Base-by-base conservation (phyloP, 1,140 invertebrate species). In the Pogonus chalceus region DNA sequence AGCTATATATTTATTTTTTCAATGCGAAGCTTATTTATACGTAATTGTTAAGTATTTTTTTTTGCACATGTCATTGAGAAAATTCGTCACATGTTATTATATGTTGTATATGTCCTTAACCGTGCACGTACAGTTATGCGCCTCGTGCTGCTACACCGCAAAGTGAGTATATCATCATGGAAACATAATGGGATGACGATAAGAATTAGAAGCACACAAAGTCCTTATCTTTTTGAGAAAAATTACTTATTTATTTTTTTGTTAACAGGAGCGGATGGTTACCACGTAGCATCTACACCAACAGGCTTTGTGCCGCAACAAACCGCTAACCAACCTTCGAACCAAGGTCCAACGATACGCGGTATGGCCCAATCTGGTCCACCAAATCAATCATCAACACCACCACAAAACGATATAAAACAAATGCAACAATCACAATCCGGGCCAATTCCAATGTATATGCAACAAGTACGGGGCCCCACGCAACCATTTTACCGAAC, bases 341-440 rank as follows among this genome's bases (percentile, higher is more conserved):
- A 60, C 39, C 65, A 65, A 56, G 66, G 61, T 48, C 63, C 56
- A 20, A 52, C 35, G 35, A 49, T 67, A 46, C 60, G 66, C 56
- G 60, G 20, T 37, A 60, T 63, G 57, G 56, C 60, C 52, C 61
- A 59, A 43, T 58, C 65, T 10, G 63, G 58, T 31, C 68, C 67
- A 39, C 68, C 68, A 18, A 70, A 63, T 52, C 67, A 70, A 57
- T 53, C 68, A 14, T 67, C 68, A 2, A 69, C 68, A 21, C 68
- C 68, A 24, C 67, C 68, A 22, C 68, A 64, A 43, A 58, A 55
- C 37, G 68, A 70, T 43, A 23, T 70, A 26, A 70, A 70, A 59
- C 53, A 68, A 37, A 54, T 57, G 16, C 63, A 62, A 53, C 53
- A 43, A 49, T 64, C 59, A 54, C 53, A 57, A 16, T 52, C 58